Evolutionary conservation across 2,888 invertebrate genomes (phyloP).

Genomic region (Tetragonisca angustula): DNA sequence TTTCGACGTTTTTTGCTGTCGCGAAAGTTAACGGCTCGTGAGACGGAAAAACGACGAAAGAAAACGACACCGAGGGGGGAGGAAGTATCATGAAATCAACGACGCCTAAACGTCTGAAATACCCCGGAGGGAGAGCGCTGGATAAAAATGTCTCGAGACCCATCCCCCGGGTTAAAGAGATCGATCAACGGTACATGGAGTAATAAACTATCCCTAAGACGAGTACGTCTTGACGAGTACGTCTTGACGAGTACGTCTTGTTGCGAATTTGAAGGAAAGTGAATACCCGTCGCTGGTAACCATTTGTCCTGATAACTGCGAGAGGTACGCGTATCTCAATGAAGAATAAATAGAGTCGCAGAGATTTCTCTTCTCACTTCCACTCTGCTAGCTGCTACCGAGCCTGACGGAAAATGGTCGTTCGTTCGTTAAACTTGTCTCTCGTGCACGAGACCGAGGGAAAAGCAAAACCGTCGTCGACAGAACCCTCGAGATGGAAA

Average conservation of each 20-base stretch:
- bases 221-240: too few species aligned
- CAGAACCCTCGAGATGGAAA: too few species aligned
- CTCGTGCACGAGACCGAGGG: not conserved
- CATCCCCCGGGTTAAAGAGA: not conserved
- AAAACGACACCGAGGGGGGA: not conserved
- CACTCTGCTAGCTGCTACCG: not conserved
- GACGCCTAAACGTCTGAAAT: conserved; percentile 35
- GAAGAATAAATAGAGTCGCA: not conserved
- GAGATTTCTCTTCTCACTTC: too few species aligned
- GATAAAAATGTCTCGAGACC: conserved; percentile 7
- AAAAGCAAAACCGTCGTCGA: not conserved
- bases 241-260: too few species aligned
- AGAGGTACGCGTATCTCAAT: not conserved
- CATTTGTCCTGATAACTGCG: not conserved
- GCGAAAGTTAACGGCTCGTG: conserved; percentile 56
- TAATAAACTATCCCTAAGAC: too few species aligned
- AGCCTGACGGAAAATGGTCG: not conserved
- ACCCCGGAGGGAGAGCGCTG: not conserved
- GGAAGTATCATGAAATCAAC: conserved; percentile 22
- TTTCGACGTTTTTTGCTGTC: conserved; percentile 60
- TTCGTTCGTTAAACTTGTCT: not conserved
- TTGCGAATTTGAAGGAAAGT: too few species aligned
- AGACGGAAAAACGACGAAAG: conserved; percentile 31
- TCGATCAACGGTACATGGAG: not conserved
- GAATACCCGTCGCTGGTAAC: not conserved